Conservation (phyloP, 2,888 invertebrate species). For the Halocaridina rubra region DNA sequence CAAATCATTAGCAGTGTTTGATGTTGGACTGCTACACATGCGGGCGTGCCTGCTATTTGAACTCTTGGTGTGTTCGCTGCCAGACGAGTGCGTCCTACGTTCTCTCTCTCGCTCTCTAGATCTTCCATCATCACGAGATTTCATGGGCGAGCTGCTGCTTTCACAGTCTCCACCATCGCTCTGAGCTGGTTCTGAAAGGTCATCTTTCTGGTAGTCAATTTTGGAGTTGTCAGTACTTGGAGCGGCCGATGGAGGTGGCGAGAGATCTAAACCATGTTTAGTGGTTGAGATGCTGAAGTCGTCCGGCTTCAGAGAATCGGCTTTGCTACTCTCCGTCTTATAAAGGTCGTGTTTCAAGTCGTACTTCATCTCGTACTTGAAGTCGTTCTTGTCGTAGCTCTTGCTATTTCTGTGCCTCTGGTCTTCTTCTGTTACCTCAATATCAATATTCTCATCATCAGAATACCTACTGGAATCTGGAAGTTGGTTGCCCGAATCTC, state of each 20-base stretch:
- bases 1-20: conserved; percentile 12
- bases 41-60: no score
- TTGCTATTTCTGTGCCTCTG: neutral
- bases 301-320: conserved; percentile 12
- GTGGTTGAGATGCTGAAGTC: neutral
- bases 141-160: neutral
- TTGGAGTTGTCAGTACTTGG: no score
- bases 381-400: neutral
- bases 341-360: conserved; percentile 18
- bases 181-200: neutral
- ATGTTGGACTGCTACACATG: conserved; percentile 12
- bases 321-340: conserved; percentile 13
- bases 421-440: conserved; percentile 46
- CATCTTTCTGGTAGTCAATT: neutral
- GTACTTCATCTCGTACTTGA: no score
- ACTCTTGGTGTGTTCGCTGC: no score
- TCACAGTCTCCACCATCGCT: neutral
- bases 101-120: neutral
- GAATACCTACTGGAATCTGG: conserved; percentile 51
- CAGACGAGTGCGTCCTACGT: conserved; percentile 1
- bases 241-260: neutral
- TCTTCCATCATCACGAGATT: neutral
- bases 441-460: conserved; percentile 48
- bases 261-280: neutral
- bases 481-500: conserved; percentile 37